These are phyloP conservation scores for Aporophyla lueneburgensis DNA, from an alignment of 2,888 invertebrate genomes.

Conservation along the genomic window DNA sequence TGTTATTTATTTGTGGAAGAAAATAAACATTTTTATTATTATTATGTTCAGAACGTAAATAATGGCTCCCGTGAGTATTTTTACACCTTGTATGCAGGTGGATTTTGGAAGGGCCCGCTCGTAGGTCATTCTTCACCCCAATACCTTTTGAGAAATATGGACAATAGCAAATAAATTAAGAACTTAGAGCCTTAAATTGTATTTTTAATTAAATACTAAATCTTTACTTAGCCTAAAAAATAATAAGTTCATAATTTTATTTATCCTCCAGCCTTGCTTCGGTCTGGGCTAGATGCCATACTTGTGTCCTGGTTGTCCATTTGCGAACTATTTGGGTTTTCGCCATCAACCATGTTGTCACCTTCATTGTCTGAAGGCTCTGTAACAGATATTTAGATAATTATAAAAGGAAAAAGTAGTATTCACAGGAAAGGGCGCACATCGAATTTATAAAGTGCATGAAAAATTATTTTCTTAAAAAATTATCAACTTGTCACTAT, in stretches of 20 bases:
- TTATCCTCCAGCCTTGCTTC: conserved; percentile 81
- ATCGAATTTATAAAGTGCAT: neutral
- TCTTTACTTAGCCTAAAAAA: conserved; percentile 35
- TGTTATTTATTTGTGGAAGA: too few relatives aligned
- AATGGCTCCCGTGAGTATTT: too few relatives aligned
- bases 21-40: too few relatives aligned
- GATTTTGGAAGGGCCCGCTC: too few relatives aligned
- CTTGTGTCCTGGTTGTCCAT: conserved; percentile 83
- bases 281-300: conserved; percentile 83
- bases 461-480: neutral
- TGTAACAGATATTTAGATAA: conserved; percentile 65
- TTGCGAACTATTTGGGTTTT: conserved; percentile 85
- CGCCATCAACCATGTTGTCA: conserved; percentile 85
- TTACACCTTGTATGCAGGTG: too few relatives aligned
- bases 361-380: conserved; percentile 89
- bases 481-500: neutral
- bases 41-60: too few relatives aligned
- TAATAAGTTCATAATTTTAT: conserved; percentile 22
- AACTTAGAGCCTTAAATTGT: conserved; percentile 26
- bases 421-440: neutral
- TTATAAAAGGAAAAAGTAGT: neutral
- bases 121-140: too few relatives aligned
- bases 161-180: neutral
- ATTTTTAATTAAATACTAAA: conserved; percentile 47
- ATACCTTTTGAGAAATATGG: too few relatives aligned